phyloP scores from a whole-genome alignment of 2,113 vertebrate genomes.

The Guaruba guarouba region DNA sequence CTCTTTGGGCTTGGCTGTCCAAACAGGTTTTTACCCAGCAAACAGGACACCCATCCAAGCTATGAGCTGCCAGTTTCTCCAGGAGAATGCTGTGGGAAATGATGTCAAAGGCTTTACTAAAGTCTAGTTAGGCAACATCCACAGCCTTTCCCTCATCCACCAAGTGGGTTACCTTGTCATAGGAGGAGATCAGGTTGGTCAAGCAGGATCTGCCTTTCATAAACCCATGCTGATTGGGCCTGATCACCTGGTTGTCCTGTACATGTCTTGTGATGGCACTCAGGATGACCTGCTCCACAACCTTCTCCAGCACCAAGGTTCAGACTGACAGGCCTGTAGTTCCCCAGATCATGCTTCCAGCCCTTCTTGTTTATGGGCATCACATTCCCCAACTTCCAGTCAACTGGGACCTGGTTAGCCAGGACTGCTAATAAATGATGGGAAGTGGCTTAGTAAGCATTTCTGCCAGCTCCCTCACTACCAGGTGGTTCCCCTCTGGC shows the following conservation, averaged over 20 bases:
- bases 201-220: background rate
- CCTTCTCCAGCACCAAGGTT: background rate
- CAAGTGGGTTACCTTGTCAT: background rate
- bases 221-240: background rate
- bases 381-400: background rate
- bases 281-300: background rate
- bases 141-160: background rate
- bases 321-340: no score
- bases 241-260: background rate
- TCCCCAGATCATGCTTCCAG: rapidly evolving
- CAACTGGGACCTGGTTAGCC: background rate
- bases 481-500: background rate
- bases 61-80: background rate
- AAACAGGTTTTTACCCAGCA: background rate
- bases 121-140: background rate
- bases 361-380: background rate
- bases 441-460: background rate
- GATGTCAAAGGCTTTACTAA: background rate
- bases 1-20: background rate
- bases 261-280: background rate
- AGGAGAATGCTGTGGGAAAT: background rate
- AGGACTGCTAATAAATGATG: background rate
- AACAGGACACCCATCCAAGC: background rate
- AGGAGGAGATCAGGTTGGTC: background rate
- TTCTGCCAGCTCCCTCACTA: background rate